Evolutionary conservation across 2,113 vertebrate genomes (phyloP), one percentile per base, ranked within the genome.

Genomic region (Parotia lawesii): DNA sequence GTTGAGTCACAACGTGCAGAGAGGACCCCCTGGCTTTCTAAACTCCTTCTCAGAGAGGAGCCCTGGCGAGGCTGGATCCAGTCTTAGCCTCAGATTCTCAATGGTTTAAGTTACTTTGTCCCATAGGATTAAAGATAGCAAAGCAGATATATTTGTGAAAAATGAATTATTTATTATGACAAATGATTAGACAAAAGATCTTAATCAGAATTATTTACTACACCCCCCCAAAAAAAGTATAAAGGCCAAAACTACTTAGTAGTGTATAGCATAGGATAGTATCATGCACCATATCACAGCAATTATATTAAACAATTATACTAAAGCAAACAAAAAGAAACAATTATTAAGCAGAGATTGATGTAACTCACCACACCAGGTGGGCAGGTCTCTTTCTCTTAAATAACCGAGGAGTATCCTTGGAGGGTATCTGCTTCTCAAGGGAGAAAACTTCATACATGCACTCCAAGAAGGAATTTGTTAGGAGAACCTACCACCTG

Each of bases 401-500:
- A 21, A 31, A 37, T 3, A 5, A 57, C 17, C 3, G 0, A 31
- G 56, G 79, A 44, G 5, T 10, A 4, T 20, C 66, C 56, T 35
- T 31, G 45, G 37, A 13, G 45, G 14, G 20, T 1, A 1, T 24
- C 16, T 29, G 25, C 66, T 44, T 35, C 25, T 20, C 45, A 5
- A 11, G 47, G 56, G 8, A 35, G 31, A 13, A 25, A 71, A 11
- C 21, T 10, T 13, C 66, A 24, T 1, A 8, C 15, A 24, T 31
- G 5, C 13, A 4, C 12, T 44, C 10, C 13, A 5, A 21, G 56
- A 20, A 31, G 66, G 66, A 31, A 44, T 2, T 2, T 13, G 12
- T 4, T 4, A 15, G 45, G 20, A 51, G 31, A 42, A 12, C 42
- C 6, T 2, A 2, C 8, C 29, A 3, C 1, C 20, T 8, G 65